These are phyloP conservation scores for Lophochroa leadbeateri DNA, from an alignment of 2,113 vertebrate species.

Conservation along the genomic window DNA sequence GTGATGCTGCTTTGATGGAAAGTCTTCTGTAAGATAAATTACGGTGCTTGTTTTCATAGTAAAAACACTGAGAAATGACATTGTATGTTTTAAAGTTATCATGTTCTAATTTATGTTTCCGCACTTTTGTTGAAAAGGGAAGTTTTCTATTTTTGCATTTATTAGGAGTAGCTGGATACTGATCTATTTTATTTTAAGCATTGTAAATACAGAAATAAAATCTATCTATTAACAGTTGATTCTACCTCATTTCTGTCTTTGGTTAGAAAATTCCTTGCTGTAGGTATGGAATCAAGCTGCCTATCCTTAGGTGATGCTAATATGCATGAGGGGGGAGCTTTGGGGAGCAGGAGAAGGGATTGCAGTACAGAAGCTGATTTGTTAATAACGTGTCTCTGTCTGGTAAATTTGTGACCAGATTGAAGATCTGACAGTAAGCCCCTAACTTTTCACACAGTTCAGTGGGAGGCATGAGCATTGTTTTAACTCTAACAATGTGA, in stretches of 20 bases:
- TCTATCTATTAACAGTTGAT: background rate
- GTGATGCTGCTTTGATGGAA: constrained; percentile 57
- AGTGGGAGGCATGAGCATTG: background rate
- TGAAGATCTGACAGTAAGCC: background rate
- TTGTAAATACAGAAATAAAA: constrained; percentile 70
- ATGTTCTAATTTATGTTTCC: constrained; percentile 57
- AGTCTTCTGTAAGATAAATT: constrained; percentile 63
- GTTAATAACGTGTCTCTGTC: background rate
- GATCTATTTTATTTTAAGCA: constrained; percentile 63
- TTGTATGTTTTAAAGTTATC: constrained; percentile 44
- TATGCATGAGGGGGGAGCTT: accelerated
- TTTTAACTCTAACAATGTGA: background rate
- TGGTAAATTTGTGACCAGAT: background rate
- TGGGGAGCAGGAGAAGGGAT: background rate
- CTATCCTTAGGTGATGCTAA: background rate
- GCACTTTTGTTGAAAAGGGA: constrained; percentile 56
- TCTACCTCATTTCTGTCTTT: background rate
- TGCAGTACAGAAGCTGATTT: background rate
- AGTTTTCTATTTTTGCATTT: constrained; percentile 72
- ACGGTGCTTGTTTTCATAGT: constrained; percentile 43
- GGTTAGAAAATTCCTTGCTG: background rate
- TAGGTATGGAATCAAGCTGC: background rate
- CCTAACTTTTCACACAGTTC: background rate
- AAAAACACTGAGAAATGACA: constrained; percentile 34
- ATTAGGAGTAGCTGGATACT: constrained; percentile 45